Conservation (phyloP, 2,888 invertebrate genomes). For the Oscheius onirici region DNA sequence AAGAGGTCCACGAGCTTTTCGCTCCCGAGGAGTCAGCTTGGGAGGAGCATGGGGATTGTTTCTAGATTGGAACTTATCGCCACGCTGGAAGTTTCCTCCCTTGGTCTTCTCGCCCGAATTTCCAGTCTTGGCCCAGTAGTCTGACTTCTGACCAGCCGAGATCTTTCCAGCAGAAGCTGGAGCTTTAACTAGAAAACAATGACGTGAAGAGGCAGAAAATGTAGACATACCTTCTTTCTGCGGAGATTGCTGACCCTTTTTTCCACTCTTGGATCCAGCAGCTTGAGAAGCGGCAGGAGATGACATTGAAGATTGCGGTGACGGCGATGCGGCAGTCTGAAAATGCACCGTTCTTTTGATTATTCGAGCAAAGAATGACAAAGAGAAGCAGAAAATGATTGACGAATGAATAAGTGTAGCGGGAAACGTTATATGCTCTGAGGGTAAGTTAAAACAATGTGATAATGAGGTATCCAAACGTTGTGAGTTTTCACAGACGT, state of each 20-base stretch:
- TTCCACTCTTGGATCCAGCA: conserved; percentile 20
- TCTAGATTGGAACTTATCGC: conserved; percentile 46
- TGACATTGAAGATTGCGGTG: conserved; percentile 35
- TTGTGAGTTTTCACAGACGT: not conserved
- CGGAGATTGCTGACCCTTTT: conserved; percentile 6
- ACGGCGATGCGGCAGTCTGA: conserved; percentile 27
- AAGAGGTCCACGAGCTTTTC: conserved; percentile 68
- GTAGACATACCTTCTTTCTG: not conserved
- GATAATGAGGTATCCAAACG: not conserved
- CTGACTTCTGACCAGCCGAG: conserved; percentile 17
- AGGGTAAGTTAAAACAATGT: not conserved
- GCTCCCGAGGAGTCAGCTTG: conserved; percentile 61
- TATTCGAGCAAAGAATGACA: too few relatives aligned
- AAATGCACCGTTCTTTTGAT: too few relatives aligned
- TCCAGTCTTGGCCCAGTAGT: conserved; percentile 51
- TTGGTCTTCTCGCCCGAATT: not conserved
- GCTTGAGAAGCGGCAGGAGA: conserved; percentile 32
- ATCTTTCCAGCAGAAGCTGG: not conserved
- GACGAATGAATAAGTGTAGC: too few relatives aligned
- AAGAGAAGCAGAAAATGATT: too few relatives aligned
- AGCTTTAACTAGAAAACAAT: not conserved
- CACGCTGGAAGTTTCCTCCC: conserved; percentile 43
- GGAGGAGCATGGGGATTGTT: conserved; percentile 62
- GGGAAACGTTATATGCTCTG: too few relatives aligned
- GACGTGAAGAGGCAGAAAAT: conserved; percentile 18